These are phyloP conservation scores for Rhagium mordax DNA, from an alignment of 2,888 invertebrate species.

Conservation along the genomic window DNA sequence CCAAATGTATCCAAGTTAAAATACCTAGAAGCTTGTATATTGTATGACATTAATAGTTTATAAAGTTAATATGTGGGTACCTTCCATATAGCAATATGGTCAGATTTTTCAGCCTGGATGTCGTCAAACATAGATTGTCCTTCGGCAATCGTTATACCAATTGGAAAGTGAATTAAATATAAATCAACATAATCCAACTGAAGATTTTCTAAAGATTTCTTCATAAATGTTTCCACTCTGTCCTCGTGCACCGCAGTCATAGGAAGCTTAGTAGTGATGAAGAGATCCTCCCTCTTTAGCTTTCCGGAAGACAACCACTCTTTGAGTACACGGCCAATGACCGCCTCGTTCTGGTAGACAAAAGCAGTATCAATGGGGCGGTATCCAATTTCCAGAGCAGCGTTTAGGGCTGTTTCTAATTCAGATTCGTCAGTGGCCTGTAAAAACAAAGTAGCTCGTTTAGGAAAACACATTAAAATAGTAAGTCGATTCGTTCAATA, in stretches of 20 bases:
- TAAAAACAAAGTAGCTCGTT: no score
- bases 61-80: no score
- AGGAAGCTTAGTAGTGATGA: slow-evolving; percentile 86
- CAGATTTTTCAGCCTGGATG: background rate
- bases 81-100: slow-evolving; percentile 20
- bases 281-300: slow-evolving; percentile 77
- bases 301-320: slow-evolving; percentile 80
- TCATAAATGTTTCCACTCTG: slow-evolving; percentile 55
- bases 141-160: slow-evolving; percentile 32
- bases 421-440: slow-evolving; percentile 78
- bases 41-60: no score
- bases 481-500: no score
- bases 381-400: slow-evolving; percentile 84
- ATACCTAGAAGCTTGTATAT: no score
- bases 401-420: slow-evolving; percentile 78
- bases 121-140: background rate
- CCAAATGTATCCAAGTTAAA: no score
- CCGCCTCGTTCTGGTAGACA: slow-evolving; percentile 84
- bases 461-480: no score
- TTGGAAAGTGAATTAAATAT: slow-evolving; percentile 59
- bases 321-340: slow-evolving; percentile 82
- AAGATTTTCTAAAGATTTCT: slow-evolving; percentile 53
- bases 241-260: slow-evolving; percentile 68
- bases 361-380: slow-evolving; percentile 88
- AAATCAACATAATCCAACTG: slow-evolving; percentile 59